Evolutionary conservation across 2,797 vertebrate species (phyloP), one percentile per base, ranked within the genome.

Genomic region (Scarus forsteni): DNA sequence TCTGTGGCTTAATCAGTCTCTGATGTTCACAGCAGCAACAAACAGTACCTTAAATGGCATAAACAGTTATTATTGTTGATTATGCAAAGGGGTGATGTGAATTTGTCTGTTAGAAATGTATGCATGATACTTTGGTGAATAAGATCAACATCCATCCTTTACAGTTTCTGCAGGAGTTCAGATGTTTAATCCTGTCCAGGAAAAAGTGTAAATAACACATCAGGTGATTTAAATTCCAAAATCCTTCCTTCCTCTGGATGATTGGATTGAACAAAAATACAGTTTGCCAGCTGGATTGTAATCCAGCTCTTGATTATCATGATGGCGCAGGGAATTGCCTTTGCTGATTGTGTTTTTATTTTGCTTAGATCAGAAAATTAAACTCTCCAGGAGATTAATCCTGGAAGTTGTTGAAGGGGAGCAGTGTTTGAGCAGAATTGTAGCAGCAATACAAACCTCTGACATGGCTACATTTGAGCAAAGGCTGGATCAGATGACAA

Each of bases 231-330:
- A 42, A 42, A 10, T 10, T 42, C 40, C 40, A 12, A 44, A 44
- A 36, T 54, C 38, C 10, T 13, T 62, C 3, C 8, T 19, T 60
- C 39, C 27, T 38, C 43, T 58, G 5, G 13, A 46, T 38, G 14
- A 62, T 15, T 52, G 1, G 5, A 42, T 36, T 5, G 11, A 57
- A 74, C 2, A 43, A 51, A 51, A 45, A 39, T 6, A 19, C 45
- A 52, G 18, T 40, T 77, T 52, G 66, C 44, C 70, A 77, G 70
- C 58, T 74, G 27, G 43, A 60, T 43, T 38, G 54, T 53, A 49
- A 49, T 52, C 58, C 38, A 3, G 60, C 18, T 67, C 0, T 53
- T 52, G 45, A 45, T 15, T 7, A 13, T 44, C 12, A 39, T 36
- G 34, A 51, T n/a, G 45, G 7, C 38, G 67, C 27, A 10, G 0